These are phyloP conservation scores for Macaria notata DNA, from an alignment of 2,888 invertebrate genomes.

Conservation along the genomic window DNA sequence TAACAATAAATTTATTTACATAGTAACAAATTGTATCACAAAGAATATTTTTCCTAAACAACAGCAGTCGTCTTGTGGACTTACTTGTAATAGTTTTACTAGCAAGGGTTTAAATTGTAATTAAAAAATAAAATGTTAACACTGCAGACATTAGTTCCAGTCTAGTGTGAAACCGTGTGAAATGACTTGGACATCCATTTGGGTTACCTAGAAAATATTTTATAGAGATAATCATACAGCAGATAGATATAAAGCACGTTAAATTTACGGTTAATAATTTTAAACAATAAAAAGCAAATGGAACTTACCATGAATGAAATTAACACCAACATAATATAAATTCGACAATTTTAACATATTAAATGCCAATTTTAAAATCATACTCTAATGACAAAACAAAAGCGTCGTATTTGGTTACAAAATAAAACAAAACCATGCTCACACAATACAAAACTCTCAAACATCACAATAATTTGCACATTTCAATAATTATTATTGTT, in stretches of 20 bases:
- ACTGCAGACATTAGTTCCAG: slow-evolving; percentile 64
- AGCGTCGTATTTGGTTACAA: slow-evolving; percentile 33
- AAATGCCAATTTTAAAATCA: slow-evolving; percentile 33
- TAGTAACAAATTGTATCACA: slow-evolving; percentile 72
- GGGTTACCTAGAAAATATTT: slow-evolving; percentile 80
- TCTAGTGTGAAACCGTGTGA: slow-evolving; percentile 61
- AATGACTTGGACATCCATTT: slow-evolving; percentile 76
- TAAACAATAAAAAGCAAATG: slow-evolving; percentile 41
- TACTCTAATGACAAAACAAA: slow-evolving; percentile 30
- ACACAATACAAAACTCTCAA: slow-evolving; percentile 31
- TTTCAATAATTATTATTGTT: slow-evolving; percentile 18
- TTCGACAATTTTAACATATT: slow-evolving; percentile 40
- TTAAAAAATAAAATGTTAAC: slow-evolving; percentile 46
- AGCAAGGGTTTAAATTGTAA: slow-evolving; percentile 42
- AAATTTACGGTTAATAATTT: slow-evolving; percentile 35
- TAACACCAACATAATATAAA: slow-evolving; percentile 73
- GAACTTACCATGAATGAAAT: slow-evolving; percentile 72
- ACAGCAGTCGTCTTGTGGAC: slow-evolving; percentile 73
- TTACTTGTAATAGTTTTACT: slow-evolving; percentile 48
- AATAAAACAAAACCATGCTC: slow-evolving; percentile 35
- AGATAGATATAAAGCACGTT: slow-evolving; percentile 30
- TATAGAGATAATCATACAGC: slow-evolving; percentile 62
- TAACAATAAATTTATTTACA: slow-evolving; percentile 61
- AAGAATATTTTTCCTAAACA: slow-evolving; percentile 68
- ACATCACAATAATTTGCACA: slow-evolving; percentile 34